Conservation (phyloP, 1,140 invertebrate genomes). For the Drosophila quadrilineata region DNA sequence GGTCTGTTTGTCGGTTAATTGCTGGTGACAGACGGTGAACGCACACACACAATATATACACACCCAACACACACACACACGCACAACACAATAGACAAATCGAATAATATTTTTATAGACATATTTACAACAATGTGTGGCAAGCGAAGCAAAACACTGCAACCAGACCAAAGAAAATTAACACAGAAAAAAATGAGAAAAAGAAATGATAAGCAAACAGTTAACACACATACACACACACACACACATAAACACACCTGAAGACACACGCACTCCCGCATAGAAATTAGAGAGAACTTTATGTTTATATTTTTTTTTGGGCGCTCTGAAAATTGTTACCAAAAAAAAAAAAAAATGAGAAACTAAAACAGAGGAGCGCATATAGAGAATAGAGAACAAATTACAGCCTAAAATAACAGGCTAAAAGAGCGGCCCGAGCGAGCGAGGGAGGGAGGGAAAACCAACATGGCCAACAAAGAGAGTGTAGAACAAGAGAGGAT, state of each 20-base stretch:
- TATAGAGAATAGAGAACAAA: slow-evolving; percentile 27
- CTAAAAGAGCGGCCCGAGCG: no score
- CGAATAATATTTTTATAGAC: slow-evolving; percentile 77
- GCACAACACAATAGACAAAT: slow-evolving; percentile 37
- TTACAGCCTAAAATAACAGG: slow-evolving; percentile 72
- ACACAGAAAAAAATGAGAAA: slow-evolving; percentile 54
- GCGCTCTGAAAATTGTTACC: slow-evolving; percentile 60
- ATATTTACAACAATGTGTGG: slow-evolving; percentile 59
- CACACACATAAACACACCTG: slow-evolving; percentile 4
- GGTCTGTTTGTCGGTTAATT: slow-evolving; percentile 63
- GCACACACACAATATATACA: slow-evolving; percentile 29
- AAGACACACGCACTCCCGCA: slow-evolving; percentile 7
- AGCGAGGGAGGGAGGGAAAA: no score
- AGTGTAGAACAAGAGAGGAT: not conserved
- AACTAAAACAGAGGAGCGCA: no score
- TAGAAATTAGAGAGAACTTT: slow-evolving; percentile 28
- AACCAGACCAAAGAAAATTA: slow-evolving; percentile 52
- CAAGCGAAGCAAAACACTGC: slow-evolving; percentile 47
- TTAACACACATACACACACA: slow-evolving; percentile 32
- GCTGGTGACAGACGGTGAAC: slow-evolving; percentile 61
- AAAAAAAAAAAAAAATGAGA: slow-evolving; percentile 44
- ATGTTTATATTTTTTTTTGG: slow-evolving; percentile 20
- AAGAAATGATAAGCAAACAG: slow-evolving; percentile 64
- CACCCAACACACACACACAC: slow-evolving; percentile 31
- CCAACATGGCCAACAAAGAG: slow-evolving; percentile 61